Base-by-base conservation (phyloP, 1,140 invertebrate genomes). In the Goniozus legneri region DNA sequence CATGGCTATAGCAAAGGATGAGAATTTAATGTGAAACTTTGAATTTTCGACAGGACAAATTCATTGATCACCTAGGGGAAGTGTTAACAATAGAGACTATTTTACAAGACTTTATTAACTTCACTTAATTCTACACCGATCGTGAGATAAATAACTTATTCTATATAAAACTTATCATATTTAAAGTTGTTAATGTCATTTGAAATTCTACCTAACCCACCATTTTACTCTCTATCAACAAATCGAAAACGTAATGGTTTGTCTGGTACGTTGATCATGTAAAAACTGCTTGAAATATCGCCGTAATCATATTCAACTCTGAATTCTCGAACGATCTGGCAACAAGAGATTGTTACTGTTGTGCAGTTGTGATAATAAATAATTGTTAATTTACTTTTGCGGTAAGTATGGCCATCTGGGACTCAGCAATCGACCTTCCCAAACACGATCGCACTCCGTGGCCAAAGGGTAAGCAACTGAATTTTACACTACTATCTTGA, bases 221-320 rank as follows among this genome's bases (percentile, higher is more conserved):
- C 24, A n/a, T 20, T 34, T 56, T 54, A 75, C 52, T 76, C 69
- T 62, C 76, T 67, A 56, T 84, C 79, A 44, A 82, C 67, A 60
- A 85, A 84, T 62, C 81, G 78, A 60, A 84, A 81, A 61, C 82
- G 82, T 19, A 84, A 67, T 8, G 79, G 70, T 60, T 74, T 80
- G 42, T 79, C 79, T 3, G 82, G 82, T 31, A 74, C 75, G 27
- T 80, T 76, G 24, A 84, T 71, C 56, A 83, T 79, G 45, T 71
- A 68, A 53, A 77, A 78, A 21, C 67, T 78, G 21, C 80, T 78
- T n/a, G 66, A 61, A 27, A 85, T 79, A 43, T 83, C 80, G 13
- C 78, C 80, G 58, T 85, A 84, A 54, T 84, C 80, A 56, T 84
- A 84, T 50, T 84, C 81, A 15, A 85, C 65, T 57, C 73, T 78